Conservation (phyloP, 1,140 invertebrate genomes). For the Ostrea edulis region DNA sequence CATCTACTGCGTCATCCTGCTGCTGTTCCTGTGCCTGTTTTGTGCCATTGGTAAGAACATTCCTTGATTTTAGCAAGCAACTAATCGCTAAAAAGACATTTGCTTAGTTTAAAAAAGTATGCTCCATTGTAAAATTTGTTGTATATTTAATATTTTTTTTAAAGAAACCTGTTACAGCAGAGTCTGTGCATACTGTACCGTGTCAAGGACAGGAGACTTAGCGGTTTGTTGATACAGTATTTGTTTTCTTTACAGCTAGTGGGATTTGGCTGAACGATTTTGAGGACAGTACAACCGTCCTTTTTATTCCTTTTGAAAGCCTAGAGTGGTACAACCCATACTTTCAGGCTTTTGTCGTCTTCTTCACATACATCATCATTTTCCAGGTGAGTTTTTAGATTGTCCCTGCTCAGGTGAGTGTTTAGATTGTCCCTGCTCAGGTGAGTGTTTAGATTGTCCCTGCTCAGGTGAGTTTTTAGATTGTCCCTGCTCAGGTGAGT, state of each 20-base stretch:
- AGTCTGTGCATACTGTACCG: too few relatives aligned
- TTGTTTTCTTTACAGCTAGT: conserved; percentile 81
- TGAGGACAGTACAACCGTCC: conserved; percentile 72
- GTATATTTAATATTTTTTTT: too few relatives aligned
- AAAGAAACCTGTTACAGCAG: too few relatives aligned
- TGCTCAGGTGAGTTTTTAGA: conserved; percentile 90
- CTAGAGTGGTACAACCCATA: conserved; percentile 80
- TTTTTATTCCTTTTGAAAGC: conserved; percentile 78
- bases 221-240: not conserved
- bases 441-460: too few relatives aligned
- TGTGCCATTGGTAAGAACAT: conserved; percentile 87
- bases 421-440: conserved; percentile 95
- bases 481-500: too few relatives aligned
- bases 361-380: conserved; percentile 97
- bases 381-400: conserved; percentile 91
- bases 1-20: conserved; percentile 96
- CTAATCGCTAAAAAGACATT: too few relatives aligned
- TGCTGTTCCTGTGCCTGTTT: conserved; percentile 93
- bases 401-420: conserved; percentile 91
- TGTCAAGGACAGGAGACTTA: not conserved
- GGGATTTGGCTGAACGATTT: conserved; percentile 87
- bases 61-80: not conserved
- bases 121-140: too few relatives aligned
- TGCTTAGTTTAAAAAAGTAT: too few relatives aligned
- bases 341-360: conserved; percentile 92